These are phyloP conservation scores for Rhombomys opimus DNA, from an alignment of 2,113 vertebrate species.

Conservation along the genomic window DNA sequence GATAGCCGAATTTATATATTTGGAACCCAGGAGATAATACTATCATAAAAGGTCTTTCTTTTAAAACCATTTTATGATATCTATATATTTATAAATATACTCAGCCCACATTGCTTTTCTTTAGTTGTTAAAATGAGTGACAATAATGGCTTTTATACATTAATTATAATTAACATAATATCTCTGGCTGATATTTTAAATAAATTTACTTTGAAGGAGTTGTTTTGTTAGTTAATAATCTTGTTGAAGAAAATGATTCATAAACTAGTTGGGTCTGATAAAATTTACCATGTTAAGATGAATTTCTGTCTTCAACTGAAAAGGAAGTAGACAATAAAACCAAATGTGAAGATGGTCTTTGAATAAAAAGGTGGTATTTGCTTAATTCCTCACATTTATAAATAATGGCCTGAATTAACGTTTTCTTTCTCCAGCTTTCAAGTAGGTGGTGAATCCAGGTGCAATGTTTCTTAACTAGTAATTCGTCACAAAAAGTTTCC, in stretches of 20 bases:
- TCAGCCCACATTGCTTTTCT: not conserved
- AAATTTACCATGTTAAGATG: not conserved
- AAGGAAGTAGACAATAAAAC: constrained; percentile 31
- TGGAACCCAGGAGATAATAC: not conserved
- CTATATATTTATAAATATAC: not conserved
- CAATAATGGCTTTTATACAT: constrained; percentile 10
- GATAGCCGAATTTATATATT: not conserved
- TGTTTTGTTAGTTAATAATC: not conserved
- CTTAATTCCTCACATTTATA: not conserved
- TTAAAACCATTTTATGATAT: not conserved
- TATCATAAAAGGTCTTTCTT: not conserved
- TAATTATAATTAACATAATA: not conserved
- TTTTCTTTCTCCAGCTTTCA: not conserved
- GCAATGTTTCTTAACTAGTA: not conserved
- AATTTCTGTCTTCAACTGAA: not conserved
- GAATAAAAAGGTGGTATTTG: not conserved
- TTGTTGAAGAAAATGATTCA: not conserved
- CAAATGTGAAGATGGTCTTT: not conserved
- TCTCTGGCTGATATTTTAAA: not conserved
- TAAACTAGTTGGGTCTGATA: not conserved
- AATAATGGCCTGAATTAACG: not conserved
- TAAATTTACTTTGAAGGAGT: not conserved
- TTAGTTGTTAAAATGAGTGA: constrained; percentile 14
- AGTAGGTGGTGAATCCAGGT: not conserved
- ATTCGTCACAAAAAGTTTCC: not conserved